Conservation (phyloP, 1,140 invertebrate species). For the Lepidurus packardi region DNA sequence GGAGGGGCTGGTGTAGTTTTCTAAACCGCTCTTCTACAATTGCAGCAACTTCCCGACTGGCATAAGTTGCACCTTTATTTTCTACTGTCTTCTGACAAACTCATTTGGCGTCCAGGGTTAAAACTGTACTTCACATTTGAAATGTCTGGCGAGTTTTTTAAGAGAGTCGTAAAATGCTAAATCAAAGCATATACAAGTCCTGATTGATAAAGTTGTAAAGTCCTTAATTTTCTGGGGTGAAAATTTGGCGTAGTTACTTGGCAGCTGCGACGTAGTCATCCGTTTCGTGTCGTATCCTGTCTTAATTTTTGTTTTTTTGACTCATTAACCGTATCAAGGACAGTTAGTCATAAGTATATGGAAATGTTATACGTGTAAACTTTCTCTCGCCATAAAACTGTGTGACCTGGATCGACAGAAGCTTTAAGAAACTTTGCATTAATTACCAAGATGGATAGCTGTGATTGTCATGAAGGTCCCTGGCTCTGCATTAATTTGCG, state of each 20-base stretch:
- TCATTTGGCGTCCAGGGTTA: no score
- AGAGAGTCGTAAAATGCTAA: background rate
- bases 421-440: background rate
- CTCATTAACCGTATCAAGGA: no score
- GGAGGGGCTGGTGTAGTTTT: background rate
- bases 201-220: background rate
- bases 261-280: no score
- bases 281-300: no score
- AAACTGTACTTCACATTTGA: background rate
- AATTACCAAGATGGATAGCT: background rate
- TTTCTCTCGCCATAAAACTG: background rate
- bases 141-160: background rate
- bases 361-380: background rate
- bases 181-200: background rate
- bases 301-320: no score
- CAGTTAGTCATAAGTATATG: no score
- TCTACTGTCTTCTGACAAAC: no score
- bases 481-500: background rate
- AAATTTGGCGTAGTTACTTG: no score
- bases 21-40: background rate
- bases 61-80: no score
- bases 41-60: no score
- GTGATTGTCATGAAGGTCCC: background rate
- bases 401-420: background rate
- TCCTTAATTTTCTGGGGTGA: background rate